Percentiles rank a stretch among this genome's conserved stretches.
These are phyloP conservation scores for Microcebus lehilahytsara DNA, from an alignment of 2,113 vertebrate species.

Conservation along the genomic window DNA sequence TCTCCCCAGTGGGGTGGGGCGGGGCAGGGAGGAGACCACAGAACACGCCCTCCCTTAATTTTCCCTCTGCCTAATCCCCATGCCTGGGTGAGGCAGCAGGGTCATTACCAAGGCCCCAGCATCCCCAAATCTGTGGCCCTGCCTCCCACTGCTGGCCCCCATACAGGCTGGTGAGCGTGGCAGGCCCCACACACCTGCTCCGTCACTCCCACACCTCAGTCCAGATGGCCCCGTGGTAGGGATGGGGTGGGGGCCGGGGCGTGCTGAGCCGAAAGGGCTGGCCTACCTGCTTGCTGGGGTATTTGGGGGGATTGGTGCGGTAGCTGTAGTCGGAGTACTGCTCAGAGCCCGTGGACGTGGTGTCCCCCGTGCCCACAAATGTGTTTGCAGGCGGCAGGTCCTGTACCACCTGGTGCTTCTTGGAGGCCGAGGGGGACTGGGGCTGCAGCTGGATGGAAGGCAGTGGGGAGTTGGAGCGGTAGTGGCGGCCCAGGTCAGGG, in stretches of 20 bases:
- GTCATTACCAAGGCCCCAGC: not conserved
- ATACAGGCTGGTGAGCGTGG: not conserved
- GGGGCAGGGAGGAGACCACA: not conserved
- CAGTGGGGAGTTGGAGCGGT: conserved; percentile 97
- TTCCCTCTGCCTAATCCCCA: not conserved
- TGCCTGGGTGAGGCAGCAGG: not conserved
- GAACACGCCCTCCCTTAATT: not conserved
- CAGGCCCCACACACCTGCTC: not conserved
- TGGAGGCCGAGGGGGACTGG: conserved; percentile 97
- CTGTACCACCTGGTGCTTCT: conserved; percentile 99
- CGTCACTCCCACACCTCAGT: conserved; percentile 93
- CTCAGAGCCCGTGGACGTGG: conserved; percentile 97
- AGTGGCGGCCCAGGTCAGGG: conserved; percentile 96
- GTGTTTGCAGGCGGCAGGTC: conserved; percentile 98
- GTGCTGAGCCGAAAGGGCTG: conserved; percentile 88
- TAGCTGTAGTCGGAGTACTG: conserved; percentile 99
- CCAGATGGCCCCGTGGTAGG: conserved; percentile 88
- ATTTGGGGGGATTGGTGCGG: conserved; percentile 99
- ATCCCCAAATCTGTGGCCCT: conserved; percentile 27
- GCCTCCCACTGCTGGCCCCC: not conserved
- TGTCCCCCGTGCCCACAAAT: conserved; percentile 98
- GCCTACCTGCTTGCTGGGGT: conserved; percentile 99
- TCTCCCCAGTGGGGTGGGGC: not conserved
- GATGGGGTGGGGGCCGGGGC: conserved; percentile 82
- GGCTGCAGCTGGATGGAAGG: conserved; percentile 98